phyloP scores from a whole-genome alignment of 2,113 vertebrate genomes.

The Pteruthius melanotis region DNA sequence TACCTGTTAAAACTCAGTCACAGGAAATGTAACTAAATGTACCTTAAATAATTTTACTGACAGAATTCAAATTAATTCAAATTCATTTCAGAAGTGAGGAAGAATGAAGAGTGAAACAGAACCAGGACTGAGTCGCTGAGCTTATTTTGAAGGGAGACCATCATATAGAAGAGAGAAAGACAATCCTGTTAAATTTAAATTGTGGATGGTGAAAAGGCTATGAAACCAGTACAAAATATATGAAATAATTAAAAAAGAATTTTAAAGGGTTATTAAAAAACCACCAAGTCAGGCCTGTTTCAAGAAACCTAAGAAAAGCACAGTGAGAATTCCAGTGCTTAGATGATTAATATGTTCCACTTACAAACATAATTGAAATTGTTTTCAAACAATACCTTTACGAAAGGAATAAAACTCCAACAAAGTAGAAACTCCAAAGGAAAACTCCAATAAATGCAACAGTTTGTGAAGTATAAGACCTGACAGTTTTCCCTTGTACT shows the following conservation, averaged over 20 bases:
- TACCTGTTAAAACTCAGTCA: background rate
- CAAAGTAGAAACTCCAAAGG: background rate
- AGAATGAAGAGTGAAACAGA: background rate
- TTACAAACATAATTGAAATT: background rate
- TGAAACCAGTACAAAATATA: background rate
- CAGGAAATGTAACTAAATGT: background rate
- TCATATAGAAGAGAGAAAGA: background rate
- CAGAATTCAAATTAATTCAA: background rate
- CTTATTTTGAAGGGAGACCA: background rate
- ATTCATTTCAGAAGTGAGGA: background rate
- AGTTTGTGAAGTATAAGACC: background rate
- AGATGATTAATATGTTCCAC: background rate
- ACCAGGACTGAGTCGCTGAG: accelerated
- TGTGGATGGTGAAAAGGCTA: background rate
- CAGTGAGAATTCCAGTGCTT: background rate
- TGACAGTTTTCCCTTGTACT: background rate
- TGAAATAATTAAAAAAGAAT: background rate
- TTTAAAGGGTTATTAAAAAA: background rate
- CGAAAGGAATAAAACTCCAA: background rate
- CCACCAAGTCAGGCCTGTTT: background rate
- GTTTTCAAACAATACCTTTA: background rate
- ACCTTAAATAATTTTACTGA: conserved; percentile 30
- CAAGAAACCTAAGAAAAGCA: background rate
- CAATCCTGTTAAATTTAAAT: background rate
- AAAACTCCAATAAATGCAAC: background rate